A percentile compares a stretch with the other conserved stretches of the same genome.
phyloP scores from a whole-genome alignment of 2,797 vertebrate genomes.

The Clangula hyemalis region DNA sequence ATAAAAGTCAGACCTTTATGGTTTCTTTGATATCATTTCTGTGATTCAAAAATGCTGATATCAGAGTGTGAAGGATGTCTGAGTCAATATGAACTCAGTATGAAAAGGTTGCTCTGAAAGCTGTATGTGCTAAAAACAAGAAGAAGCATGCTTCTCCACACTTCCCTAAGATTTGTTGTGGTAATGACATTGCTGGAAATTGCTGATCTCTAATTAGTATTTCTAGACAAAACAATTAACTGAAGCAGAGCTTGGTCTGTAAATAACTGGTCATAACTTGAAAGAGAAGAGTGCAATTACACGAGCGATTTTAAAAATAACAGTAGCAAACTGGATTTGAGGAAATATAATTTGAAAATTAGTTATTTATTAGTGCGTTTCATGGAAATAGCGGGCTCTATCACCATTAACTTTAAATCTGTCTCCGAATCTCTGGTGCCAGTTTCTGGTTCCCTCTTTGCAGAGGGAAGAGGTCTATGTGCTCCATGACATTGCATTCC shows the following conservation, averaged over 20 bases:
- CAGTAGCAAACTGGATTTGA: background rate
- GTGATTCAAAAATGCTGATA: constrained; percentile 14
- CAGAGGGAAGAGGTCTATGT: background rate
- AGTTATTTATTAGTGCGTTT: background rate
- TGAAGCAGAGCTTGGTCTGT: background rate
- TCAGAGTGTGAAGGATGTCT: background rate
- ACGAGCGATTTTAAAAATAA: background rate
- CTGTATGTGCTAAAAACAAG: background rate
- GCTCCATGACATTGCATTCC: background rate
- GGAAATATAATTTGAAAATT: background rate
- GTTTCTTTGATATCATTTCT: constrained; percentile 15
- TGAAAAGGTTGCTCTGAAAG: constrained; percentile 3
- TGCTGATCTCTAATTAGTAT: constrained; percentile 18
- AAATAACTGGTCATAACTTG: constrained; percentile 5
- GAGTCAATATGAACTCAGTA: background rate
- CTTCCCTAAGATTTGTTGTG: constrained; percentile 1
- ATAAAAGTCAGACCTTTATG: background rate
- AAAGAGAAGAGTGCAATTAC: background rate
- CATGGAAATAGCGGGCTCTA: background rate
- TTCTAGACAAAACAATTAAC: constrained; percentile 14
- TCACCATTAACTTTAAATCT: background rate
- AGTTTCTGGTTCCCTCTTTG: no score
- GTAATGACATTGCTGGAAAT: background rate
- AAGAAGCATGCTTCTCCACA: background rate
- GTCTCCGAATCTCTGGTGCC: background rate